Percentiles rank a stretch among this genome's conserved stretches.
Evolutionary conservation across 2,888 invertebrate species (phyloP).

Genomic region (Chymomyza caudatula): DNA sequence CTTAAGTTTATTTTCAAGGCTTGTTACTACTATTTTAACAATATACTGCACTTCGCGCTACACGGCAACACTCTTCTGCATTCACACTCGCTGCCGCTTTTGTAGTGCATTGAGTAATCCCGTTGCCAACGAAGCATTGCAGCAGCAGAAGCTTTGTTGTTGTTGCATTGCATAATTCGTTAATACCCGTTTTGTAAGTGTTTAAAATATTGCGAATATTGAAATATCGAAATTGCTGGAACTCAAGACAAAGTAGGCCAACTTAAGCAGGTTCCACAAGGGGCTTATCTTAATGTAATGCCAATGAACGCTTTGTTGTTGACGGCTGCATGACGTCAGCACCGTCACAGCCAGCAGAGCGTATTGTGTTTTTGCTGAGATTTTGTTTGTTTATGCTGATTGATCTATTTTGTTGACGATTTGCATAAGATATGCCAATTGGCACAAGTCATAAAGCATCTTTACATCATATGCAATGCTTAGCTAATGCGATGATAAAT

Average conservation of each 20-base stretch:
- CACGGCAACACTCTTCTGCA: not conserved
- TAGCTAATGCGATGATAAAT: not conserved
- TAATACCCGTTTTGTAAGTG: not conserved
- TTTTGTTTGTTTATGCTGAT: not conserved
- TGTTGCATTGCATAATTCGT: not conserved
- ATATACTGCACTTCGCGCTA: no score
- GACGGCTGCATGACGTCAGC: slow-evolving; percentile 23
- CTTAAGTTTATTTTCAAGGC: no score
- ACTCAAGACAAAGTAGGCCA: not conserved
- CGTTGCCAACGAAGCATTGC: not conserved
- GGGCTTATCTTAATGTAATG: not conserved
- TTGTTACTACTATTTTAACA: no score
- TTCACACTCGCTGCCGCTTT: not conserved
- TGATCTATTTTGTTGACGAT: slow-evolving; percentile 14
- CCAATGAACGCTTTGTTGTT: not conserved
- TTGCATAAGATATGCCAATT: slow-evolving; percentile 48
- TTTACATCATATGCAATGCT: not conserved
- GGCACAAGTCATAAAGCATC: not conserved
- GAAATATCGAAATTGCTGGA: not conserved
- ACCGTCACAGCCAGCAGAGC: not conserved
- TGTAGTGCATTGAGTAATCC: no score
- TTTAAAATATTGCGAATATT: not conserved
- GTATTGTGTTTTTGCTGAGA: slow-evolving; percentile 15
- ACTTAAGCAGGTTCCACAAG: not conserved
- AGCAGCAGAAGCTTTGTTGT: not conserved